Conservation (phyloP, 2,888 invertebrate species). For the Petrophora chlorosata region DNA sequence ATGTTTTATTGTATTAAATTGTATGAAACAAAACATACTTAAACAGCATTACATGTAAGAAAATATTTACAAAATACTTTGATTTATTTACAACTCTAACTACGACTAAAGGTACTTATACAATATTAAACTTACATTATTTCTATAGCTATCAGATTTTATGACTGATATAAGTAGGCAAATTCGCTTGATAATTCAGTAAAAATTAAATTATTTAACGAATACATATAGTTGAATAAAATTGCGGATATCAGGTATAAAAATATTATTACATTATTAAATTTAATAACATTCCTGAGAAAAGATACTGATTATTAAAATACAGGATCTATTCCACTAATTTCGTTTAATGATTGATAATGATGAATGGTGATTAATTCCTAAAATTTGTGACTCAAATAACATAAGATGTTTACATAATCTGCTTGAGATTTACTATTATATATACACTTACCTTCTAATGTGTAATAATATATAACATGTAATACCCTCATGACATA, state of each 20-base stretch:
- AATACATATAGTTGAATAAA: too few relatives aligned
- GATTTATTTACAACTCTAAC: slow-evolving; percentile 21
- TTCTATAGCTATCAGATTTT: slow-evolving; percentile 10
- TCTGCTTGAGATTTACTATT: too few relatives aligned
- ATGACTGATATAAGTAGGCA: slow-evolving; percentile 12
- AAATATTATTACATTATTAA: too few relatives aligned
- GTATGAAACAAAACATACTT: slow-evolving; percentile 18
- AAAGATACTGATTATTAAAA: too few relatives aligned
- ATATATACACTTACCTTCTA: too few relatives aligned
- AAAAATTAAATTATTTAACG: too few relatives aligned
- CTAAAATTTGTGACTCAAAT: slow-evolving; percentile 13
- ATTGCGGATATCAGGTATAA: too few relatives aligned
- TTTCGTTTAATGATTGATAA: too few relatives aligned
- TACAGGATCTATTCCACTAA: too few relatives aligned
- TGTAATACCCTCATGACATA: slow-evolving; percentile 72
- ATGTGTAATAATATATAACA: not conserved
- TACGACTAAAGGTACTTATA: not conserved
- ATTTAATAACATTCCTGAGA: too few relatives aligned
- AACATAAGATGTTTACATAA: too few relatives aligned
- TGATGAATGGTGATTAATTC: too few relatives aligned
- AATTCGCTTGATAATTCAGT: slow-evolving; percentile 11
- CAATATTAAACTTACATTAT: slow-evolving; percentile 2
- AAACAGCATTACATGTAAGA: not conserved
- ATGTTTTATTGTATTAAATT: slow-evolving; percentile 3
- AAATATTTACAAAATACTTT: slow-evolving; percentile 20